phyloP scores from a whole-genome alignment of 2,888 invertebrate species.

The Hydroisotoma schaefferi region DNA sequence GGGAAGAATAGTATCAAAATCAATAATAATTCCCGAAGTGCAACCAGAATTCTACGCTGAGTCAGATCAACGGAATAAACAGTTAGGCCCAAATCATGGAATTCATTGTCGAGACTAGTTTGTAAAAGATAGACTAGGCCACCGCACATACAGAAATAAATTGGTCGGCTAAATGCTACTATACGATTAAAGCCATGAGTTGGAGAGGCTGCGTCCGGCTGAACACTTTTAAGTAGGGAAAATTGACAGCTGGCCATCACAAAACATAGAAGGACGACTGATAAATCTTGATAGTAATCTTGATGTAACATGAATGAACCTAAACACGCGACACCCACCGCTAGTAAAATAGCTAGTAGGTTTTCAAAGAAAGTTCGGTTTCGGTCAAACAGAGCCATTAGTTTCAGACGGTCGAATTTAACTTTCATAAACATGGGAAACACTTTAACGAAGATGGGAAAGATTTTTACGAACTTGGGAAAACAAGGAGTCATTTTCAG shows the following conservation, averaged over 20 bases:
- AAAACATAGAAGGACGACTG: slow-evolving; percentile 91
- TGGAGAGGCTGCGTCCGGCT: slow-evolving; percentile 97
- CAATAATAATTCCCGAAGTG: slow-evolving; percentile 70
- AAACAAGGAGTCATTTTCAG: slow-evolving; percentile 41
- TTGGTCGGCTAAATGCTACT: slow-evolving; percentile 87
- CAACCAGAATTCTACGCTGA: slow-evolving; percentile 62
- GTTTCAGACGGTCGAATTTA: slow-evolving; percentile 84
- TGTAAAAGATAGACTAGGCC: slow-evolving; percentile 54
- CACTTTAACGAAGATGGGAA: no score
- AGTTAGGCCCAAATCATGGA: slow-evolving; percentile 52
- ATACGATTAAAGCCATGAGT: slow-evolving; percentile 96
- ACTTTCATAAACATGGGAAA: slow-evolving; percentile 64
- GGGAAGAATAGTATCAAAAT: slow-evolving; percentile 86
- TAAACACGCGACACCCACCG: slow-evolving; percentile 77
- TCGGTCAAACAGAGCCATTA: slow-evolving; percentile 88
- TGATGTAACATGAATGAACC: slow-evolving; percentile 78
- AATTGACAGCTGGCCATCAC: slow-evolving; percentile 93
- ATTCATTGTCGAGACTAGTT: slow-evolving; percentile 52
- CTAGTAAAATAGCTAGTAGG: slow-evolving; percentile 74
- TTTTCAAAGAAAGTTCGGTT: slow-evolving; percentile 81
- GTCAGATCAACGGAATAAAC: slow-evolving; percentile 56
- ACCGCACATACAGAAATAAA: slow-evolving; percentile 84
- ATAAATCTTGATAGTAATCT: slow-evolving; percentile 85
- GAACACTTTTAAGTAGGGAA: slow-evolving; percentile 92
- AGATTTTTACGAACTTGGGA: slow-evolving; percentile 1